Evolutionary conservation across 2,797 vertebrate genomes (phyloP).

Genomic region (Labeo calbasu): DNA sequence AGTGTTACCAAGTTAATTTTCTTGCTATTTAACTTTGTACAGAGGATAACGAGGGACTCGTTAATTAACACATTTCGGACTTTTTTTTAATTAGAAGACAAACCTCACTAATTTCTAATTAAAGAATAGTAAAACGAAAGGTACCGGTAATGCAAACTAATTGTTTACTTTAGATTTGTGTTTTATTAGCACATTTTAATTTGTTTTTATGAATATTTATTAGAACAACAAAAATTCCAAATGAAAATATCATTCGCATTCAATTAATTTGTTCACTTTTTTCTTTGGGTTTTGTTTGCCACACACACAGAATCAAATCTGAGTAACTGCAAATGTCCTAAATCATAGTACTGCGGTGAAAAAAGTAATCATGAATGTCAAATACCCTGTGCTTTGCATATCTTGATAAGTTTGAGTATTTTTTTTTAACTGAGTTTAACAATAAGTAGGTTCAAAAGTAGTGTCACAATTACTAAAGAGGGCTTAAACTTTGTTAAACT

Average conservation of each 20-base stretch:
- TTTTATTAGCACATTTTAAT: conserved; percentile 10
- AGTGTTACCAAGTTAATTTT: background rate
- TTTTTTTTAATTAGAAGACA: background rate
- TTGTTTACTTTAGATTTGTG: background rate
- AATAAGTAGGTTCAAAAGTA: background rate
- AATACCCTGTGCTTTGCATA: conserved; percentile 17
- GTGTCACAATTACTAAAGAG: conserved; percentile 15
- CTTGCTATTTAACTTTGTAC: conserved; percentile 35
- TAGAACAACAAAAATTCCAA: background rate
- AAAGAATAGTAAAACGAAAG: background rate
- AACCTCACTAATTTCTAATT: background rate
- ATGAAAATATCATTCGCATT: background rate
- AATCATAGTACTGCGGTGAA: background rate
- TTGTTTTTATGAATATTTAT: background rate
- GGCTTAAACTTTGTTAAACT: conserved; percentile 17
- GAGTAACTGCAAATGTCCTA: background rate
- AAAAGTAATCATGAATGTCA: background rate
- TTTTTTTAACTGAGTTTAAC: conserved; percentile 8
- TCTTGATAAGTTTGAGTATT: background rate
- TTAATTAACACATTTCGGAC: conserved; percentile 23
- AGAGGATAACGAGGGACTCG: conserved; percentile 17
- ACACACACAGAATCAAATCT: background rate
- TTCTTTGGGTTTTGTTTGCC: background rate
- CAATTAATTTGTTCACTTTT: background rate
- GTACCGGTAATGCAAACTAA: background rate